Conservation (phyloP, 2,113 vertebrate genomes). For the Ceratotherium simum region DNA sequence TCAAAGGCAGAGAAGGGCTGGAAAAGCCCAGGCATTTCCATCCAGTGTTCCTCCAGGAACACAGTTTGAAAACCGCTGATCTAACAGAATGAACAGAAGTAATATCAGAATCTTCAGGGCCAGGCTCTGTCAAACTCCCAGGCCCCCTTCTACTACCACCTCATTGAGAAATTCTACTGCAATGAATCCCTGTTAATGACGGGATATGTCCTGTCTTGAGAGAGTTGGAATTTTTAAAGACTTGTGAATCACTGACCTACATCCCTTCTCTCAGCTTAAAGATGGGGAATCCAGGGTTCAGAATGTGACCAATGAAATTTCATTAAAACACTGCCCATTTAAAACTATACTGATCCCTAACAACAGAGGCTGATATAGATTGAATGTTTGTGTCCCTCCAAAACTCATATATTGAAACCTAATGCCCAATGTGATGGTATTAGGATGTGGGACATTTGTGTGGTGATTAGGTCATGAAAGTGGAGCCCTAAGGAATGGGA, state of each 20-base stretch:
- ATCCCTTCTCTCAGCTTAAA: neutral
- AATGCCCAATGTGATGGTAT: neutral
- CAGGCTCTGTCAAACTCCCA: neutral
- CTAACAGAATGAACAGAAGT: neutral
- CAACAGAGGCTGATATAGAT: neutral
- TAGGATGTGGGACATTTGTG: neutral
- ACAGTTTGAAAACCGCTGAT: slow-evolving; percentile 19
- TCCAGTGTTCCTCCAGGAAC: neutral
- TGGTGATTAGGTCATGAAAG: neutral
- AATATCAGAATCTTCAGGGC: neutral
- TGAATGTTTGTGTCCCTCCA: neutral
- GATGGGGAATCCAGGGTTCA: neutral
- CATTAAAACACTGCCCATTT: slow-evolving; percentile 9
- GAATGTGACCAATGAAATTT: neutral
- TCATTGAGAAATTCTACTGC: neutral
- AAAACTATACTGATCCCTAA: slow-evolving; percentile 28
- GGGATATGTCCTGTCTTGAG: neutral
- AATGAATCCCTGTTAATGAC: slow-evolving; percentile 2
- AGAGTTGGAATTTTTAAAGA: neutral
- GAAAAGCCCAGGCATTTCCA: neutral
- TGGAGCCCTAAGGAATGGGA: neutral
- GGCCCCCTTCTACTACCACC: neutral
- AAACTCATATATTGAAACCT: neutral
- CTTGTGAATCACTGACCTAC: neutral
- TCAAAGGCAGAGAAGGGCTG: neutral